phyloP scores from a whole-genome alignment of 2,797 vertebrate genomes.

The Acrocephalus scirpaceus region DNA sequence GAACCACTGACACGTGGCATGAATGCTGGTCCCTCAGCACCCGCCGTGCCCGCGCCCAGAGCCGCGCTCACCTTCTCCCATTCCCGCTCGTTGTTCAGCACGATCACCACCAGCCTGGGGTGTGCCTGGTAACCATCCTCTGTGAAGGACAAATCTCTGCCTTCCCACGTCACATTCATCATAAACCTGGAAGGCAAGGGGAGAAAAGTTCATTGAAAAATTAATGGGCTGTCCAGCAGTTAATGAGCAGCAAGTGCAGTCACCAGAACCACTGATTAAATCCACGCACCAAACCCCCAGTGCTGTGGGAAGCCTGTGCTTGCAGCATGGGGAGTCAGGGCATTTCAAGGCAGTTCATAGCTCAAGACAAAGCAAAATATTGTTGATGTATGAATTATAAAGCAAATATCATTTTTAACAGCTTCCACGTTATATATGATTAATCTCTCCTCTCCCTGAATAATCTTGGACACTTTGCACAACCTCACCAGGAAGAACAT shows the following conservation, averaged over 20 bases:
- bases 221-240: constrained; percentile 59
- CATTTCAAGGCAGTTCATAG: not conserved
- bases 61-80: constrained; percentile 92
- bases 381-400: not conserved
- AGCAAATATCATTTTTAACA: not conserved
- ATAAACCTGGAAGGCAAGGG: constrained; percentile 86
- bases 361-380: not conserved
- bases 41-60: not conserved
- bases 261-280: constrained; percentile 17
- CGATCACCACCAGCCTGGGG: constrained; percentile 93
- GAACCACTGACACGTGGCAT: rapidly evolving
- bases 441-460: not conserved
- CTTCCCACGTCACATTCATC: constrained; percentile 98
- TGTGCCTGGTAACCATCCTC: constrained; percentile 95
- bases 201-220: constrained; percentile 38
- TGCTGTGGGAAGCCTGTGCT: not conserved
- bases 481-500: not conserved
- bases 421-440: not conserved
- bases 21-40: rapidly evolving
- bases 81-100: constrained; percentile 91
- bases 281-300: not conserved
- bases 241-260: constrained; percentile 39
- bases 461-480: not conserved
- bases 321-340: not conserved
- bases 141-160: constrained; percentile 95